Base-by-base conservation (phyloP, 2,888 invertebrate genomes). In the Ichneumoninae sp. region DNA sequence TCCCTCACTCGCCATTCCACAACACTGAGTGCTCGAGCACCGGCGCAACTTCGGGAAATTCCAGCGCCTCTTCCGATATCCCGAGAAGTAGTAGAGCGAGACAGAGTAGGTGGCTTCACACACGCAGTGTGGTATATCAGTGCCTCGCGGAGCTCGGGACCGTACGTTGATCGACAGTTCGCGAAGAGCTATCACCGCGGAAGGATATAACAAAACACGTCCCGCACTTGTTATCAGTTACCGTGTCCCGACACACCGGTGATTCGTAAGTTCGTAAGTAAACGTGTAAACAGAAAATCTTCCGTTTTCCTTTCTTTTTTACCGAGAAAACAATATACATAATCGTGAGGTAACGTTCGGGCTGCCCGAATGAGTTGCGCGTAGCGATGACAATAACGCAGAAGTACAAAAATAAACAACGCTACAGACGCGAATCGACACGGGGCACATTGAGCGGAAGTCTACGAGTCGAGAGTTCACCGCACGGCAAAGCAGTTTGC, bases 131-230 rank as follows among this genome's bases (percentile, higher is more conserved):
- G 54, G 40, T 73, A 57, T 57, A 40, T 57, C 40, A 44, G 40
- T 33, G 52, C 40, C 40, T 50, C 40, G 22, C 54, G 36, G 36
- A 40, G 8, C 71, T 13, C 44, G 10, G 36, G 36, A 57, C 3
- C 50, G 44, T 73, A 16, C 19, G 44, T 78, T 68, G 71, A 69
- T 69, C 77, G 77, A 74, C 77, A 83, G 82, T 78, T 83, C 40
- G 44, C 36, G 63, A 73, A 26, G 73, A 78, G 71, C 57, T 68
- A 77, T 78, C 82, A 73, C 50, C 77, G 68, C 68, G 63, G 66
- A 19, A 77, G 77, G 26, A 73, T 73, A 47, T 63, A 50, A 26
- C 3, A 16, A 5, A 40, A n/a, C 16, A 33, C 47, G 5, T 40
- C 26, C 8, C 40, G 40, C 40, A 6, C 0, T 71, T 40, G 40